These are phyloP conservation scores for Steatornis caripensis DNA, from an alignment of 2,113 vertebrate genomes.

Conservation along the genomic window DNA sequence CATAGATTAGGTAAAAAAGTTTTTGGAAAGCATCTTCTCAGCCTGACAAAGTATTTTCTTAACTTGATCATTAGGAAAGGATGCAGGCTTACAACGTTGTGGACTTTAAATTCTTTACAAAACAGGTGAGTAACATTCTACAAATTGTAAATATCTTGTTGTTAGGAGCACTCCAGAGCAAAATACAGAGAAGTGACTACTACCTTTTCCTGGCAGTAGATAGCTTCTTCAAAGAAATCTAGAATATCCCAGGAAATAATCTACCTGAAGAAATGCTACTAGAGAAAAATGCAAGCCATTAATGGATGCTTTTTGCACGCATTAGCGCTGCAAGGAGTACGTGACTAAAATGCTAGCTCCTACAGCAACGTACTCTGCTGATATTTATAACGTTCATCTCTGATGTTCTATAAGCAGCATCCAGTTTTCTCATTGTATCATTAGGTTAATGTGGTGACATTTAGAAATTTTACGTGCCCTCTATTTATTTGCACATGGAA, in stretches of 20 bases:
- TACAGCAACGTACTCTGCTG: neutral
- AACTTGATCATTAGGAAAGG: neutral
- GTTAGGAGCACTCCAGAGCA: neutral
- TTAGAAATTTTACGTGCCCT: neutral
- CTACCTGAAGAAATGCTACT: neutral
- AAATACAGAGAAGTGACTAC: neutral
- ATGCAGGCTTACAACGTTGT: neutral
- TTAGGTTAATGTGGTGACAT: neutral
- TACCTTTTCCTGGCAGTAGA: neutral
- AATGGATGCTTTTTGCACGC: neutral
- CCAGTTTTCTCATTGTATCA: neutral
- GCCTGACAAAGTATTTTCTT: neutral
- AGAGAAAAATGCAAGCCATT: neutral
- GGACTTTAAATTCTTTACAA: neutral
- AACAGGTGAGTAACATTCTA: neutral
- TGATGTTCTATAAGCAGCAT: neutral
- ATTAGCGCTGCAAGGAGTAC: neutral
- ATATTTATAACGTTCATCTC: neutral
- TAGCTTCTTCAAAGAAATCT: neutral
- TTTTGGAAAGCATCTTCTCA: neutral
- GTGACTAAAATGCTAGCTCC: neutral
- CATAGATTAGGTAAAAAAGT: neutral
- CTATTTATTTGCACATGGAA: neutral
- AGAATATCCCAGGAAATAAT: neutral
- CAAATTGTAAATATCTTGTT: neutral